Evolutionary conservation across 1,140 invertebrate genomes (phyloP).

Genomic region (Drosophila suzukii): DNA sequence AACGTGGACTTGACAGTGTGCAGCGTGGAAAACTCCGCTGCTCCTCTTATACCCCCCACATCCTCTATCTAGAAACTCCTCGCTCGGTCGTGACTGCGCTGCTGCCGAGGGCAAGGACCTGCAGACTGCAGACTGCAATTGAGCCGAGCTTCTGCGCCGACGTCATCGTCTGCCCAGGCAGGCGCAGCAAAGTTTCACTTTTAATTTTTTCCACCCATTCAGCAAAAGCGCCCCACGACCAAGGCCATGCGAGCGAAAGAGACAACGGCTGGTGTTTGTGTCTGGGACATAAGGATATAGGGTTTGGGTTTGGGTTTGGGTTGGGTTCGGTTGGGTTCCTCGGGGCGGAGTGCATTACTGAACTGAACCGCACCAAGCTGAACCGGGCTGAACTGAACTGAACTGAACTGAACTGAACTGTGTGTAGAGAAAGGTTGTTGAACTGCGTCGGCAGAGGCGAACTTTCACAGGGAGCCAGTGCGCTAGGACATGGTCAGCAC

Average conservation of each 20-base stretch:
- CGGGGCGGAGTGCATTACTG: conserved; percentile 40
- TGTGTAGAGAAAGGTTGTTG: conserved; percentile 49
- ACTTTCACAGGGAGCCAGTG: conserved; percentile 51
- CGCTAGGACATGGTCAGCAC: conserved; percentile 63
- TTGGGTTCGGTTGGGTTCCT: conserved; percentile 13
- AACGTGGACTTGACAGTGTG: conserved; percentile 82
- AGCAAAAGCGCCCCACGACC: conserved; percentile 50
- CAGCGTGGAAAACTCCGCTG: conserved; percentile 30
- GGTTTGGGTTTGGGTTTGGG: background rate
- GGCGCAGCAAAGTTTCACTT: conserved; percentile 80
- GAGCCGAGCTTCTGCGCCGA: conserved; percentile 64
- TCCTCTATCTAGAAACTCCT: background rate
- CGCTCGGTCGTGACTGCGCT: conserved; percentile 38
- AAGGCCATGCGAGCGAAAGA: conserved; percentile 56
- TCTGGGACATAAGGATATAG: conserved; percentile 41
- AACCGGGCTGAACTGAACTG: conserved; percentile 1
- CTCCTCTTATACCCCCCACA: background rate
- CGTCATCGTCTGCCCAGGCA: conserved; percentile 58
- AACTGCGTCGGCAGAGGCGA: conserved; percentile 46
- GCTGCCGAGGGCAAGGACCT: conserved; percentile 78
- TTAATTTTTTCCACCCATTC: conserved; percentile 81
- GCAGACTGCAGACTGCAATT: conserved; percentile 27
- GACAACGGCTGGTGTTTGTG: conserved; percentile 74
- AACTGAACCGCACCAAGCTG: conserved; percentile 15
- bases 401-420: conserved; percentile 3